phyloP scores from a whole-genome alignment of 2,888 invertebrate genomes.

The Xiphydria camelus region DNA sequence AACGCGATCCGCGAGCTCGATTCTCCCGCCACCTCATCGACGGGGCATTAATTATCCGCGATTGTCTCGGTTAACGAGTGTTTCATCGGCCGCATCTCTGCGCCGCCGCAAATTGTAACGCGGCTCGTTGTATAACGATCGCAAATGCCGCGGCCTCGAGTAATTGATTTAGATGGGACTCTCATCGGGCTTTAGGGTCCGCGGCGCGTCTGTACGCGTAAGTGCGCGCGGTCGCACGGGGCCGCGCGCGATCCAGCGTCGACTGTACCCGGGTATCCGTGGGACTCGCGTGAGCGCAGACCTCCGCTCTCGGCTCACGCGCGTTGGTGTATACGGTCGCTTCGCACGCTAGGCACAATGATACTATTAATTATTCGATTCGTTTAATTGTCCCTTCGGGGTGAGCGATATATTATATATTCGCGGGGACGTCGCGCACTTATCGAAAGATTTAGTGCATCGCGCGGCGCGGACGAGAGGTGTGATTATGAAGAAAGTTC shows the following conservation, averaged over 20 bases:
- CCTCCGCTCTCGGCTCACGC: too few species aligned
- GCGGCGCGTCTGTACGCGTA: neutral
- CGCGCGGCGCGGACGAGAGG: neutral
- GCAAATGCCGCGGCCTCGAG: slow-evolving; percentile 37
- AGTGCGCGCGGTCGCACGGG: too few species aligned
- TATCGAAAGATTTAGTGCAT: neutral
- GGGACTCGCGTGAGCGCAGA: neutral
- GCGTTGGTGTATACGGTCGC: neutral
- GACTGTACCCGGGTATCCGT: neutral
- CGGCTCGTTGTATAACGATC: slow-evolving; percentile 31
- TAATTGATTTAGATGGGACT: slow-evolving; percentile 37
- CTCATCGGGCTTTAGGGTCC: slow-evolving; percentile 26
- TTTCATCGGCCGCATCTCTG: slow-evolving; percentile 21
- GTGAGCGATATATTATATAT: too few species aligned
- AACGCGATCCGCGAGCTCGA: too few species aligned
- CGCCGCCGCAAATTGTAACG: slow-evolving; percentile 14
- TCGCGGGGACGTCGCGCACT: neutral
- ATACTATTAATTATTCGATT: slow-evolving; percentile 11
- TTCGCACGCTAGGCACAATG: slow-evolving; percentile 1
- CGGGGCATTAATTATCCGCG: slow-evolving; percentile 40
- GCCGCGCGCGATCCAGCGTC: too few species aligned
- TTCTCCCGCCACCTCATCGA: slow-evolving; percentile 26
- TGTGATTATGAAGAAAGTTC: slow-evolving; percentile 1
- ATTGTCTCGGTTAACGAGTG: slow-evolving; percentile 43
- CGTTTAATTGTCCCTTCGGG: too few species aligned